Conservation (phyloP, 2,888 invertebrate genomes). For the Philonicus albiceps region DNA sequence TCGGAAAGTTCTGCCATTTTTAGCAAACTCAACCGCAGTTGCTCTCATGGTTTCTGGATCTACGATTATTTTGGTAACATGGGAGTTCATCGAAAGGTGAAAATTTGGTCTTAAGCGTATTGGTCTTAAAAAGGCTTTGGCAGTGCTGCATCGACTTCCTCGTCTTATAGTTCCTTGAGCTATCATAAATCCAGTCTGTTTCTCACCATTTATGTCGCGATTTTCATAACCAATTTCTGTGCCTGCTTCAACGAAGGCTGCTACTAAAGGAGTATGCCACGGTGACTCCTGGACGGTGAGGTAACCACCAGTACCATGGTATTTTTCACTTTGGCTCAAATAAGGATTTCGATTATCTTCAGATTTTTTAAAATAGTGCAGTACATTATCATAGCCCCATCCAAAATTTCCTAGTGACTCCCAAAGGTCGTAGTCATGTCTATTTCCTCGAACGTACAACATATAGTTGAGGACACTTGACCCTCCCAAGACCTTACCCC, state of each 20-base stretch:
- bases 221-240: constrained; percentile 84
- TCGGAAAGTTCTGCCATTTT: constrained; percentile 74
- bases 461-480: constrained; percentile 88
- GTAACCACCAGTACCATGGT: constrained; percentile 77
- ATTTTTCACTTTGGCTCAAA: constrained; percentile 70
- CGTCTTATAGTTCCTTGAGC: constrained; percentile 81
- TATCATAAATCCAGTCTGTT: constrained; percentile 82
- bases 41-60: constrained; percentile 78
- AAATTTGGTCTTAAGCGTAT: constrained; percentile 78
- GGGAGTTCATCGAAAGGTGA: constrained; percentile 81
- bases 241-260: constrained; percentile 84
- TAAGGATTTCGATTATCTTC: constrained; percentile 90
- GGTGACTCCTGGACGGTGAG: constrained; percentile 84
- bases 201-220: constrained; percentile 81
- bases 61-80: constrained; percentile 79
- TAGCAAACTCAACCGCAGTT: constrained; percentile 80
- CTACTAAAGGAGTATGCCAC: constrained; percentile 82
- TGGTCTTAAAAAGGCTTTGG: constrained; percentile 86
- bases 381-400: constrained; percentile 85
- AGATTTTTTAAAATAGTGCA: constrained; percentile 89
- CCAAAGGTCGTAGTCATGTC: constrained; percentile 89
- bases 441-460: constrained; percentile 87
- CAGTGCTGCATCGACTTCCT: constrained; percentile 84
- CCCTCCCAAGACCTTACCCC: constrained; percentile 90
- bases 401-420: constrained; percentile 84